phyloP scores from a whole-genome alignment of 2,888 invertebrate genomes.

The Tetanocera ferruginea region DNA sequence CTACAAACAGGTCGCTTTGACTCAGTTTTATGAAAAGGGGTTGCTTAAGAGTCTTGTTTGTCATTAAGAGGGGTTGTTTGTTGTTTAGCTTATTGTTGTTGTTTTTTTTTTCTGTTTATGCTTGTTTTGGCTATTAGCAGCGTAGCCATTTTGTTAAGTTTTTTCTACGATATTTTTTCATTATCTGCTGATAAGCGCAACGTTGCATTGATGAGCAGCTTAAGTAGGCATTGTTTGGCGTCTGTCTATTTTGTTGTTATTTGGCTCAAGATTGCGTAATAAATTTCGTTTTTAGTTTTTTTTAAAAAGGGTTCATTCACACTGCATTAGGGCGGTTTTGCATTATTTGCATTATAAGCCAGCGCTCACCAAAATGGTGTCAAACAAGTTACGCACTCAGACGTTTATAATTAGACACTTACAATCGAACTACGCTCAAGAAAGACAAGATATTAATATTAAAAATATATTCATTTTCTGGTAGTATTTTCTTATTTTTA shows the following conservation, averaged over 20 bases:
- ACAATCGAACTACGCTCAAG: no score
- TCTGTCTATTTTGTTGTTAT: constrained; percentile 5
- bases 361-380: no score
- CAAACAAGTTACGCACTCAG: no score
- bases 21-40: neutral
- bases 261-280: neutral
- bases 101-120: no score
- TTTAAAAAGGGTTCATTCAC: no score
- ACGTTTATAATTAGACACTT: no score
- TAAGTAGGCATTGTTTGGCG: constrained; percentile 40
- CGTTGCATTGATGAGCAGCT: constrained; percentile 53
- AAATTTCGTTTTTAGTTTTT: no score
- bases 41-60: neutral
- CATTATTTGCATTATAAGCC: no score
- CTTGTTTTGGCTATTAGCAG: constrained; percentile 49
- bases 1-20: constrained; percentile 51
- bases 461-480: no score
- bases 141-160: constrained; percentile 62
- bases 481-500: no score
- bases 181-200: constrained; percentile 48
- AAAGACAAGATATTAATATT: no score
- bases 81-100: constrained; percentile 56
- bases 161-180: constrained; percentile 35
- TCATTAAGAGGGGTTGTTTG: neutral
- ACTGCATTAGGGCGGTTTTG: no score